These are phyloP conservation scores for Diplodus sargus DNA, from an alignment of 2,797 vertebrate genomes.

Conservation along the genomic window DNA sequence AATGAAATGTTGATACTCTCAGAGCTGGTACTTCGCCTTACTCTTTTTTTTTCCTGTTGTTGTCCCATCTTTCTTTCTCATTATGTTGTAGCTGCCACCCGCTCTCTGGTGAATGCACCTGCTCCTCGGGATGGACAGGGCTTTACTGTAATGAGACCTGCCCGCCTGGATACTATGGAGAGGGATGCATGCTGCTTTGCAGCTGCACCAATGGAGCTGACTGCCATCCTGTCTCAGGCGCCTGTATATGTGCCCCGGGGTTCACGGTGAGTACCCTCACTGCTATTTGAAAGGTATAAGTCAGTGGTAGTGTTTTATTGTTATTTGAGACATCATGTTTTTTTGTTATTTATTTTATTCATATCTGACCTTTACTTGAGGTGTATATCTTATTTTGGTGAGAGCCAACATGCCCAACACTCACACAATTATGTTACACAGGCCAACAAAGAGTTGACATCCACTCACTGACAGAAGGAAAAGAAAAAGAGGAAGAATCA, in stretches of 20 bases:
- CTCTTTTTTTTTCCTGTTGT: constrained; percentile 51
- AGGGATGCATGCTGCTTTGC: constrained; percentile 90
- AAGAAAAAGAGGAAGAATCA: background rate
- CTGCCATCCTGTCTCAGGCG: constrained; percentile 92
- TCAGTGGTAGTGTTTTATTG: constrained; percentile 14
- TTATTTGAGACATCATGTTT: constrained; percentile 2
- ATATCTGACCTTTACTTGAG: constrained; percentile 28
- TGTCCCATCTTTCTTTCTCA: constrained; percentile 60
- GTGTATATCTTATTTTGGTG: constrained; percentile 2
- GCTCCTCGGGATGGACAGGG: constrained; percentile 94
- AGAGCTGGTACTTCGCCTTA: constrained; percentile 45
- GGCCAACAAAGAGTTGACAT: background rate
- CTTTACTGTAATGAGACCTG: constrained; percentile 97
- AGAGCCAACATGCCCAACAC: background rate
- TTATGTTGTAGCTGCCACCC: constrained; percentile 93
- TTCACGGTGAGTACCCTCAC: constrained; percentile 88
- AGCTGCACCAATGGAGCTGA: constrained; percentile 94
- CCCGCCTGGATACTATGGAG: constrained; percentile 90
- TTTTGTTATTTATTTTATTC: constrained; percentile 4
- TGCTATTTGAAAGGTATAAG: constrained; percentile 19
- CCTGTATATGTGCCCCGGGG: constrained; percentile 93
- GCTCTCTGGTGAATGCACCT: constrained; percentile 95
- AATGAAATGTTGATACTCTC: constrained; percentile 66
- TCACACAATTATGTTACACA: constrained; percentile 4
- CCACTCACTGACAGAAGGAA: background rate